Percentiles rank a stretch among this genome's conserved stretches.
Conservation (phyloP, 1,140 invertebrate species). For the Helicoverpa zea region DNA sequence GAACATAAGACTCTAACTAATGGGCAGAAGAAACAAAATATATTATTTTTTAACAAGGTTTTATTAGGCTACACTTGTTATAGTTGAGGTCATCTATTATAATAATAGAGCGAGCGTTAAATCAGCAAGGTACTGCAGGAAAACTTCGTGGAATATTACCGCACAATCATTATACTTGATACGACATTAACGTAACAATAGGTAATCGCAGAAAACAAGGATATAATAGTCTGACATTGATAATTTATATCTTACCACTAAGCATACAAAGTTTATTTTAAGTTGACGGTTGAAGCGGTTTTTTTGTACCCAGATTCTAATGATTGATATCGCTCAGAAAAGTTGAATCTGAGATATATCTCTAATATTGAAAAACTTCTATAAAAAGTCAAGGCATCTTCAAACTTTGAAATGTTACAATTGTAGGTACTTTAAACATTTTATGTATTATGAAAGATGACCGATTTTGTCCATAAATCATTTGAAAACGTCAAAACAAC, state of each 20-base stretch:
- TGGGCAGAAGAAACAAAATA: not conserved
- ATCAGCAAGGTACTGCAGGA: conserved; percentile 11
- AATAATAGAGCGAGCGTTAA: conserved; percentile 2
- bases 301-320: too few relatives aligned
- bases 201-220: conserved; percentile 49
- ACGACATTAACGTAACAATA: conserved; percentile 32
- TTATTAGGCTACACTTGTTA: not conserved
- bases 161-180: conserved; percentile 4
- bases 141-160: conserved; percentile 41
- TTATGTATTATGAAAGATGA: too few relatives aligned
- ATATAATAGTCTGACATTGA: conserved; percentile 37
- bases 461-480: too few relatives aligned
- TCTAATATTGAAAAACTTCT: too few relatives aligned
- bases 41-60: not conserved
- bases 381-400: too few relatives aligned
- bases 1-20: not conserved
- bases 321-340: too few relatives aligned
- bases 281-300: not conserved
- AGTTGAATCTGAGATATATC: too few relatives aligned
- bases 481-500: too few relatives aligned
- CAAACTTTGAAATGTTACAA: too few relatives aligned
- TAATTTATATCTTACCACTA: conserved; percentile 24
- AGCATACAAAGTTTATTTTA: not conserved
- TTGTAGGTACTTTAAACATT: too few relatives aligned
- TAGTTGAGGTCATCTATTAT: conserved; percentile 5